These are phyloP conservation scores for Adelphocoris suturalis DNA, from an alignment of 2,888 invertebrate species.

Conservation along the genomic window DNA sequence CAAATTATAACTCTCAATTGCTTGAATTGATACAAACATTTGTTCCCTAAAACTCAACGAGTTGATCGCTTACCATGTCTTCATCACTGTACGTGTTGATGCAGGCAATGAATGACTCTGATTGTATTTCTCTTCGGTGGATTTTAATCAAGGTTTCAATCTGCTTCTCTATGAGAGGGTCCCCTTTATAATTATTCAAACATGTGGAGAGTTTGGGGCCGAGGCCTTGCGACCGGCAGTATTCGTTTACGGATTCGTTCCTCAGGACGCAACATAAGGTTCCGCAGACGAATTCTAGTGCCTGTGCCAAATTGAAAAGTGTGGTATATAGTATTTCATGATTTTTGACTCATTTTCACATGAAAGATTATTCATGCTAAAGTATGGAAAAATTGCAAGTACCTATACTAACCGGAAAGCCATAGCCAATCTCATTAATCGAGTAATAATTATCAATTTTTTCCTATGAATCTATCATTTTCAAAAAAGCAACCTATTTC, in stretches of 20 bases:
- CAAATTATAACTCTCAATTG: too few relatives aligned
- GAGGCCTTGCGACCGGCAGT: conserved; percentile 80
- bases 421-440: too few relatives aligned
- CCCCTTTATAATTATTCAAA: conserved; percentile 64
- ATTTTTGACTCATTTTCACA: too few relatives aligned
- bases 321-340: too few relatives aligned
- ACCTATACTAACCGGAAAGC: too few relatives aligned
- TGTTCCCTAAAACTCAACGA: too few relatives aligned
- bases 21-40: too few relatives aligned
- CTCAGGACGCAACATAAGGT: conserved; percentile 81
- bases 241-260: conserved; percentile 79
- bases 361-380: too few relatives aligned
- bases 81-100: conserved; percentile 73
- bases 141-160: conserved; percentile 74
- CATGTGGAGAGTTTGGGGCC: conserved; percentile 65
- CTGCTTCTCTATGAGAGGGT: conserved; percentile 72
- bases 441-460: too few relatives aligned
- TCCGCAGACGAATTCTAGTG: conserved; percentile 80
- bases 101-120: conserved; percentile 60
- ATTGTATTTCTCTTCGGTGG: conserved; percentile 73
- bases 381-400: too few relatives aligned
- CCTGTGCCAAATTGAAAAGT: not conserved
- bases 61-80: conserved; percentile 73
- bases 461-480: too few relatives aligned
- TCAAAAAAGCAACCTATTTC: too few relatives aligned